Evolutionary conservation across 2,113 vertebrate species (phyloP), one percentile per base, ranked within the genome.

Genomic region (Otocyon megalotis): DNA sequence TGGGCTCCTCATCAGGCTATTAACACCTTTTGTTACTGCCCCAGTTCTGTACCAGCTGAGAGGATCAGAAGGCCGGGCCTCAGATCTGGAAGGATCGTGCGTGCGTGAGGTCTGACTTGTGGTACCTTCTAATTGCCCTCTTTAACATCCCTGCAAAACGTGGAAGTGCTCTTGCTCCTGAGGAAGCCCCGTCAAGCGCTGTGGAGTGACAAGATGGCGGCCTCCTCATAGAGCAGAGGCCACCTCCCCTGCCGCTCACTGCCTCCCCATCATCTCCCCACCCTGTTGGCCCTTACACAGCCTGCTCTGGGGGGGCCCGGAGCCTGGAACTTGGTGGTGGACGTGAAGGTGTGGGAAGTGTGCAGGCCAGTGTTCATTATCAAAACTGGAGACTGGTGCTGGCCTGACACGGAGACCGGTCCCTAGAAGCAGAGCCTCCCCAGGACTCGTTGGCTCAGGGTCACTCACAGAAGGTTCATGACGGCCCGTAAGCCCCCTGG

Each of bases 1-100:
- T 99, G 99, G 99, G 98, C 99, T 99, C 98, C 98, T 99, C 98
- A 99, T 99, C 99, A 99, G 99, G 99, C 99, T 99, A 99, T 99
- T 99, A 99, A 99, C 99, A 99, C 99, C 99, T 99, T 99, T 99
- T 99, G 99, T 99, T 99, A 99, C 99, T 98, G 98, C 98, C 98
- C 99, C 97, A 98, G 98, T 98, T 98, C 99, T 98, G 97, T 98
- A 99, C 99, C 98, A 98, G 99, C 99, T 98, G 98, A 98, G 99
- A 99, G 99, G 99, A 98, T 99, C 98, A 99, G 99, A 99, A 99
- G 99, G 98, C 99, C 98, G 99, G 98, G 98, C 98, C 99, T 98
- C 97, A 98, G 98, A 98, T 99, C 99, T 99, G 99, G 99, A 99
- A 98, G 98, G 98, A 98, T 97, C 92, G 63, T 72, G 97, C 77